Evolutionary conservation across 1,140 invertebrate species (phyloP).

Genomic region (Chelonus insularis): DNA sequence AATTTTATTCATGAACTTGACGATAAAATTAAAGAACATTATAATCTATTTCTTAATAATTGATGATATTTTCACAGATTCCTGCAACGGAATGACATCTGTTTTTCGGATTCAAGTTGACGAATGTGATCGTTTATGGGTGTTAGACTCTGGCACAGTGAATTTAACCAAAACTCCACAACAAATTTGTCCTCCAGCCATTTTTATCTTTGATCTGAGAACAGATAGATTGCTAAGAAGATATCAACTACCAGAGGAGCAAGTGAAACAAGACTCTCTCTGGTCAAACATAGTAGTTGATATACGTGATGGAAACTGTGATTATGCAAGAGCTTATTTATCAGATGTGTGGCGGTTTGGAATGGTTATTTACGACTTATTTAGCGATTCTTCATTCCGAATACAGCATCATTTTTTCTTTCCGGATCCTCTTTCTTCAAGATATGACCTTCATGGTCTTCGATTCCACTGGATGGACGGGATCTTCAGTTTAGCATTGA

Average conservation of each 20-base stretch:
- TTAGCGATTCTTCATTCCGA: constrained; percentile 70
- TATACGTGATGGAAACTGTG: constrained; percentile 65
- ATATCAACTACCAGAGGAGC: constrained; percentile 67
- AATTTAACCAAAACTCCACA: constrained; percentile 70
- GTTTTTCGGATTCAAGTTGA: constrained; percentile 77
- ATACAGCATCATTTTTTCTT: constrained; percentile 75
- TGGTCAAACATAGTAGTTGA: constrained; percentile 77
- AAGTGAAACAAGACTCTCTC: constrained; percentile 72
- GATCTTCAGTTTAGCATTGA: constrained; percentile 74
- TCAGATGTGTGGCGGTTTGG: constrained; percentile 79
- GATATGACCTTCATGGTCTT: constrained; percentile 68
- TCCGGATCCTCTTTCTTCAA: constrained; percentile 73
- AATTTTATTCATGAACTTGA: too few species aligned
- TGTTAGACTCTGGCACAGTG: constrained; percentile 76
- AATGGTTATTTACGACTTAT: constrained; percentile 70
- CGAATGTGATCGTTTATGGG: constrained; percentile 72
- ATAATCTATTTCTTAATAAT: too few species aligned
- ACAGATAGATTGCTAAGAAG: constrained; percentile 67
- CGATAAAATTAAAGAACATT: too few species aligned
- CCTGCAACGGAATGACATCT: constrained; percentile 71
- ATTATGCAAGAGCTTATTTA: constrained; percentile 70
- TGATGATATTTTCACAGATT: constrained; percentile 40
- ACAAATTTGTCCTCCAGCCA: constrained; percentile 72
- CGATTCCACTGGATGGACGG: constrained; percentile 83
- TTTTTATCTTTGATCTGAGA: constrained; percentile 73